phyloP scores from a whole-genome alignment of 2,113 vertebrate genomes.

The Harpagus bidentatus region DNA sequence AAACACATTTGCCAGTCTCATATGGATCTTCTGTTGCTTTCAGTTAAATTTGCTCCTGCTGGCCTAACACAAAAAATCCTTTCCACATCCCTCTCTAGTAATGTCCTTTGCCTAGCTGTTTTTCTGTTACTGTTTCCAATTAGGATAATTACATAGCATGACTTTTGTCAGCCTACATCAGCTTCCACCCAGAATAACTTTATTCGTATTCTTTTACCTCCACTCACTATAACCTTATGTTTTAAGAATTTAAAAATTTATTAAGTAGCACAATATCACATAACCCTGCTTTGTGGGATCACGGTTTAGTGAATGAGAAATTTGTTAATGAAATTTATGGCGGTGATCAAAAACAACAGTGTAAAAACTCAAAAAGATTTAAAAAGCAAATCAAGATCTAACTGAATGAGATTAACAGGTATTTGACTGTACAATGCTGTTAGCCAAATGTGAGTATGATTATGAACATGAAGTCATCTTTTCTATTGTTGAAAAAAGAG shows the following conservation, averaged over 20 bases:
- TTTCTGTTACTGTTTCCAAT: not conserved
- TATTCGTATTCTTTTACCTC: not conserved
- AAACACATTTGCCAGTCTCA: not conserved
- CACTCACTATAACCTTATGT: not conserved
- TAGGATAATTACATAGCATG: not conserved
- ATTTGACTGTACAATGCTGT: not conserved
- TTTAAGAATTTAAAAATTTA: not conserved
- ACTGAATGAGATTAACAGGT: not conserved
- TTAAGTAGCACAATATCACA: not conserved
- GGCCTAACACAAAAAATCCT: not conserved
- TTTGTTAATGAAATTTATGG: not conserved
- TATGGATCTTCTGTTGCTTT: not conserved
- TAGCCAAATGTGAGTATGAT: not conserved
- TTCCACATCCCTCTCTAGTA: not conserved
- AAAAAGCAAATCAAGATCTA: not conserved
- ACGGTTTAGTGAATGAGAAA: not conserved
- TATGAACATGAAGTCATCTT: not conserved
- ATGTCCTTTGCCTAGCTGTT: not conserved
- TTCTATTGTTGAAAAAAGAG: not conserved
- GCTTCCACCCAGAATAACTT: not conserved
- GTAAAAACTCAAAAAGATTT: not conserved
- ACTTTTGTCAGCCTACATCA: not conserved
- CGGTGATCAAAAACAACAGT: not conserved
- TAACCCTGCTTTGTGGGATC: not conserved
- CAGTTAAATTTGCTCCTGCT: not conserved